These are phyloP conservation scores for Drosophila littoralis DNA, from an alignment of 1,140 invertebrate genomes.

Conservation along the genomic window DNA sequence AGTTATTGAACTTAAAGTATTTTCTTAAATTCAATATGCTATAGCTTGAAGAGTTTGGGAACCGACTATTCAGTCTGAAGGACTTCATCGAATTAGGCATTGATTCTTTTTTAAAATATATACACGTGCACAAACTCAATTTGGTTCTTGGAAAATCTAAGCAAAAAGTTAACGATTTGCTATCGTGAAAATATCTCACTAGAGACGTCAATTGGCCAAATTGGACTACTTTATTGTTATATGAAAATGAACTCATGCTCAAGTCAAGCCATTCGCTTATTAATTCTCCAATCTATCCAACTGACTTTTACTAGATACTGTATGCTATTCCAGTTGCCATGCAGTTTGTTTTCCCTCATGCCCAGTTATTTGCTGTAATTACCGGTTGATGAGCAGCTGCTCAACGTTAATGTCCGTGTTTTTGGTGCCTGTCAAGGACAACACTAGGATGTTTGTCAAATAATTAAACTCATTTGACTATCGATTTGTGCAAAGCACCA, in stretches of 20 bases:
- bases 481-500: conserved; percentile 30
- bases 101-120: too few species aligned
- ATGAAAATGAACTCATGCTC: too few species aligned
- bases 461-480: conserved; percentile 46
- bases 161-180: conserved; percentile 49
- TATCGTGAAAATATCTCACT: conserved; percentile 12
- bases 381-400: conserved; percentile 36
- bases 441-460: conserved; percentile 19
- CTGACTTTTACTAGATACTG: background rate
- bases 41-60: too few species aligned
- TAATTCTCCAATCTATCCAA: too few species aligned
- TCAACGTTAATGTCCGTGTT: conserved; percentile 51
- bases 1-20: too few species aligned
- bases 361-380: conserved; percentile 39
- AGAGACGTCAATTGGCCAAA: background rate
- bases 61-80: too few species aligned
- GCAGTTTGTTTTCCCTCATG: background rate
- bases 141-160: conserved; percentile 39
- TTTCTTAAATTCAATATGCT: too few species aligned
- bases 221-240: background rate
- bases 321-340: background rate
- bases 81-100: too few species aligned
- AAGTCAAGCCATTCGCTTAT: too few species aligned
- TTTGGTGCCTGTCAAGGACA: conserved; percentile 6
- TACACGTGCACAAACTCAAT: conserved; percentile 54